Evolutionary conservation across 1,140 invertebrate genomes (phyloP).

Genomic region (honey bee (Apis mellifera)): Amel_HAv3.1 CM009933.2:8230001-8230500

Average conservation of each 20-base stretch:
- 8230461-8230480: conserved; percentile 59
- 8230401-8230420: conserved; percentile 68
- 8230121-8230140: background rate
- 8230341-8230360: conserved; percentile 21
- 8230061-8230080: conserved; percentile 17
- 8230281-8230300: background rate
- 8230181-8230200: background rate
- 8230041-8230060: conserved; percentile 15
- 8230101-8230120: conserved; percentile 3
- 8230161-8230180: background rate
- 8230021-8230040: conserved; percentile 10
- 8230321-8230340: conserved; percentile 26
- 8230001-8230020: conserved; percentile 46
- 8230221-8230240: background rate
- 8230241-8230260: background rate
- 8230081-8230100: background rate
- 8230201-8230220: too few relatives aligned
- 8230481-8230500: conserved; percentile 14
- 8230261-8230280: background rate
- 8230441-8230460: conserved; percentile 41
- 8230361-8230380: conserved; percentile 41
- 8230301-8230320: background rate
- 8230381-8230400: conserved; percentile 69
- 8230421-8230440: conserved; percentile 60
- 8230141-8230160: too few relatives aligned